Evolutionary conservation across 2,113 vertebrate species (phyloP).

Genomic region (Scalopus aquaticus): DNA sequence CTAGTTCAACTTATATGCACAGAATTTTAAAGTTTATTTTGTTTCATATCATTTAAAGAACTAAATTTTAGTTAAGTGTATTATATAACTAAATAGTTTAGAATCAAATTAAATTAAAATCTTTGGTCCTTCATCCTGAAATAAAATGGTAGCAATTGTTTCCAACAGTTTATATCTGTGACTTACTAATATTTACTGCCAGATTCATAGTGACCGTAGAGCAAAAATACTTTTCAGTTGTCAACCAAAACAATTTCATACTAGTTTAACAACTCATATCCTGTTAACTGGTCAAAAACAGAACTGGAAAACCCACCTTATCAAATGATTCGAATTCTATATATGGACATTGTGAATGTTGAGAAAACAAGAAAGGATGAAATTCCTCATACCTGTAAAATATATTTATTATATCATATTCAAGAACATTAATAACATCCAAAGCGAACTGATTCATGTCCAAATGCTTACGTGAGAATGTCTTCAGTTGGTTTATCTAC

Average conservation of each 20-base stretch:
- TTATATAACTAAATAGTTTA: not conserved
- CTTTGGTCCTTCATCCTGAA: constrained; percentile 33
- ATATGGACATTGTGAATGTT: constrained; percentile 90
- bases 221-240: constrained; percentile 14
- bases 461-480: constrained; percentile 94
- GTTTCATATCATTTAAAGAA: not conserved
- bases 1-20: constrained; percentile 31
- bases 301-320: constrained; percentile 88
- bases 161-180: not conserved
- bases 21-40: constrained; percentile 37
- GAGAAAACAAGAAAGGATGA: constrained; percentile 97
- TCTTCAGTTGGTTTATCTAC: constrained; percentile 90
- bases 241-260: constrained; percentile 12
- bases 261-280: not conserved
- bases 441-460: constrained; percentile 31
- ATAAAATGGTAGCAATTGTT: constrained; percentile 39
- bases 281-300: constrained; percentile 64
- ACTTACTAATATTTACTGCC: not conserved
- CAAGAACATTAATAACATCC: constrained; percentile 52
- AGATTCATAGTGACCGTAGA: not conserved
- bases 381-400: constrained; percentile 97
- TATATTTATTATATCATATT: constrained; percentile 78
- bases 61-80: not conserved
- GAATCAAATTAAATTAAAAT: constrained; percentile 33
- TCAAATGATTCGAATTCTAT: constrained; percentile 97